Evolutionary conservation across 37 sponge, comb jelly and placozoan species (phyloP).

Genomic region (Hormiphora californensis): DNA sequence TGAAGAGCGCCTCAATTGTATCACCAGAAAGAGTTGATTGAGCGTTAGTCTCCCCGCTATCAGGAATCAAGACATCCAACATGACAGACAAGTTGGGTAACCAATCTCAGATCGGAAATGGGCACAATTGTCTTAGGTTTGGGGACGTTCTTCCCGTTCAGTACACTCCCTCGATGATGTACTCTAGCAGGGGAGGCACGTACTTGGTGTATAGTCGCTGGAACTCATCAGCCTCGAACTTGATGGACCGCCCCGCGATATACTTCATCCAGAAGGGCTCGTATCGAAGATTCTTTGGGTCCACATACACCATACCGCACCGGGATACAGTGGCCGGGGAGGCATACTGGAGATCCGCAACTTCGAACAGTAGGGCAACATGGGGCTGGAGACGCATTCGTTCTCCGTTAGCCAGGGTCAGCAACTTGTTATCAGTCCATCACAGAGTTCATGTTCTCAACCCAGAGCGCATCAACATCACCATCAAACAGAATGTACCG

Average conservation of each 20-base stretch:
- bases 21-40: constrained; percentile 59
- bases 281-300: constrained; percentile 97
- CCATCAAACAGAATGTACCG: constrained; percentile 95
- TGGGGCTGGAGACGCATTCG: constrained; percentile 94
- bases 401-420: constrained; percentile 98
- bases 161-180: constrained; percentile 88
- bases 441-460: constrained; percentile 99
- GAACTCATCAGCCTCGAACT: constrained; percentile 68
- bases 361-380: constrained; percentile 95
- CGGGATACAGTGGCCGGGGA: constrained; percentile 98
- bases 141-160: constrained; percentile 81
- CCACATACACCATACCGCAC: constrained; percentile 99
- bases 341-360: constrained; percentile 95
- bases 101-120: constrained; percentile 85
- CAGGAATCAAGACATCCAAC: constrained; percentile 81
- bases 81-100: constrained; percentile 62
- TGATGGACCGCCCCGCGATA: constrained; percentile 63
- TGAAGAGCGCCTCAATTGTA: constrained; percentile 75
- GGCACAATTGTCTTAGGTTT: constrained; percentile 89
- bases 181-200: constrained; percentile 69
- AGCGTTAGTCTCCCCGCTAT: constrained; percentile 57
- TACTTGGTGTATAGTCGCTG: constrained; percentile 78
- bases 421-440: constrained; percentile 98
- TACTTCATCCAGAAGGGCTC: constrained; percentile 89
- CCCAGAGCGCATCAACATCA: constrained; percentile 98